These are phyloP conservation scores for Pseudobourletiella spinata DNA, from an alignment of 1,140 invertebrate genomes.

Conservation along the genomic window DNA sequence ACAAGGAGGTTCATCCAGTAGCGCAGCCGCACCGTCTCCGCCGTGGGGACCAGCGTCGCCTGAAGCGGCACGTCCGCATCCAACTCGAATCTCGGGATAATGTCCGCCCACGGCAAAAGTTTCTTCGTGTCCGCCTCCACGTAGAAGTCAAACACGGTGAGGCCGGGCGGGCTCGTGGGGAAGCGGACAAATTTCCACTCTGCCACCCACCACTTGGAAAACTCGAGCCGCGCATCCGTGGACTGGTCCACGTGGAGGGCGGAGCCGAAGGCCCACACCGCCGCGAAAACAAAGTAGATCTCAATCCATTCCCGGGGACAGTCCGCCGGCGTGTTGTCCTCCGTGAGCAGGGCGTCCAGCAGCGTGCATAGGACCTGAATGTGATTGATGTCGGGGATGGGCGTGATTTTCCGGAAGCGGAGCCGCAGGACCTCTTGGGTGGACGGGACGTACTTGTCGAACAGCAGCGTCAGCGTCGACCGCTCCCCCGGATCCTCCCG, in stretches of 20 bases:
- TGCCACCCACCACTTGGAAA: conserved; percentile 93
- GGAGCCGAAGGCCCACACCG: conserved; percentile 92
- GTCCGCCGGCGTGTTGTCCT: conserved; percentile 70
- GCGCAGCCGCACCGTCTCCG: conserved; percentile 81
- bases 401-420: conserved; percentile 89
- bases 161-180: conserved; percentile 59
- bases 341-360: conserved; percentile 72
- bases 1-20: conserved; percentile 86
- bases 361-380: conserved; percentile 91
- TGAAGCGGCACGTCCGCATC: conserved; percentile 84
- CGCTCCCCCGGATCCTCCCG: conserved; percentile 64
- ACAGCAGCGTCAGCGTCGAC: conserved; percentile 83
- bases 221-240: conserved; percentile 80
- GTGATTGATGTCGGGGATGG: conserved; percentile 86
- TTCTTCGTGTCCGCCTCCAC: conserved; percentile 82
- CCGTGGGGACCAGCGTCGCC: conserved; percentile 83
- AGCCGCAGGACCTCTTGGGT: conserved; percentile 76
- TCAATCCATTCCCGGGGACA: conserved; percentile 92
- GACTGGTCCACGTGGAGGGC: conserved; percentile 61
- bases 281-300: conserved; percentile 89
- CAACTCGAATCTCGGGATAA: conserved; percentile 78
- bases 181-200: conserved; percentile 94
- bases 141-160: conserved; percentile 90
- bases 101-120: conserved; percentile 81
- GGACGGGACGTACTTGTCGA: conserved; percentile 89